Conservation (phyloP, 30 jellyfish, hydroid and myxozoan species). For the Aurelia sp. region DNA sequence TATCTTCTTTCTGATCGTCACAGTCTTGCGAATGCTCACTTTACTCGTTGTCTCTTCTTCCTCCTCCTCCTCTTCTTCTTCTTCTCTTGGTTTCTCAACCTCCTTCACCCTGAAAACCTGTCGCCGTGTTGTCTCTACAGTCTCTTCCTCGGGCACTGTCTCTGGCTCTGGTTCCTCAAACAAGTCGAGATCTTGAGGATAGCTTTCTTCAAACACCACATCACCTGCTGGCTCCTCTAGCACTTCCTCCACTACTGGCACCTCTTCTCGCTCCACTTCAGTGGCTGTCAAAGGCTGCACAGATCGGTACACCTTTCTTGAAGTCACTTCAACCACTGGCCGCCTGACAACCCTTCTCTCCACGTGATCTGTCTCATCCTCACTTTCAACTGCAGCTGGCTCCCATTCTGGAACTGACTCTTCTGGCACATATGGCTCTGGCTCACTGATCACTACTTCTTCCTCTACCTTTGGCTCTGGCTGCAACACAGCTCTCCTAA, state of each 20-base stretch:
- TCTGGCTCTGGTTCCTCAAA: constrained; percentile 66
- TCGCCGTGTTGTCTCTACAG: constrained; percentile 23
- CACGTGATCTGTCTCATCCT: constrained; percentile 33
- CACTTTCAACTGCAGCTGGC: not conserved
- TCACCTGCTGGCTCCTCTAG: constrained; percentile 72
- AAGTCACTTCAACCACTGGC: constrained; percentile 41
- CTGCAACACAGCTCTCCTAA: constrained; percentile 41
- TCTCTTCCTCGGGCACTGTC: not conserved
- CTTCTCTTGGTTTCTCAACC: not conserved
- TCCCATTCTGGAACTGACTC: constrained; percentile 18
- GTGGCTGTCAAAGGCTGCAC: constrained; percentile 8
- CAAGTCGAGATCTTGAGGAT: constrained; percentile 26
- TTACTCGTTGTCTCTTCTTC: not conserved
- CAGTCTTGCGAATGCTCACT: constrained; percentile 3
- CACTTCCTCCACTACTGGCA: constrained; percentile 62
- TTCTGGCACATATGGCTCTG: constrained; percentile 49
- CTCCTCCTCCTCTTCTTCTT: not conserved
- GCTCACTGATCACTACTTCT: constrained; percentile 37
- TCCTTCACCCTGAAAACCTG: constrained; percentile 49
- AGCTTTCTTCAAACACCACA: constrained; percentile 21
- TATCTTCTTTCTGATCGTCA: not conserved
- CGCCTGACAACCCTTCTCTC: constrained; percentile 55
- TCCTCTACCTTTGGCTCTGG: constrained; percentile 2
- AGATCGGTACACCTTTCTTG: constrained; percentile 48
- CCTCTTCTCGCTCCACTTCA: constrained; percentile 30